Evolutionary conservation across 1,140 invertebrate genomes (phyloP), one percentile per base, ranked within the genome.

Genomic region (Caenorhabditis elegans): DNA sequence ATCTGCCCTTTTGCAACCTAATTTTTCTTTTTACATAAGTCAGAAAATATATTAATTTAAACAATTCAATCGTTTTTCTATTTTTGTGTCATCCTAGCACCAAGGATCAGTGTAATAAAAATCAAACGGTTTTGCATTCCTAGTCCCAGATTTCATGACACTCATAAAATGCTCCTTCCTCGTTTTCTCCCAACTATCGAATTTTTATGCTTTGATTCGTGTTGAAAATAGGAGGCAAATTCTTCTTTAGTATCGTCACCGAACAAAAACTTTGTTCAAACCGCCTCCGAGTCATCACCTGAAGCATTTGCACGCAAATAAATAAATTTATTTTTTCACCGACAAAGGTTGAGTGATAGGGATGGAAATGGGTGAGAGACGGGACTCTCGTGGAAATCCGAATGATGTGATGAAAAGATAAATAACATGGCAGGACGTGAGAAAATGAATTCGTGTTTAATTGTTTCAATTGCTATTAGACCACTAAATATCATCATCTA

Each of bases 341-440:
- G 60, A 13, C 34, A 70, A 70, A 39, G 60, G 60, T 70, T 70
- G 60, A 70, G 60, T 70, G 60, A 70, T 70, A 70, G 60, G 34
- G 22, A 11, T 26, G 3, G 60, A 70, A n/a, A 39, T 6, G 19
- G 60, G n/a, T 39, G 26, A 39, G 34, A 17, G n/a, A 6, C 19
- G n/a, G 34, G 22, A 31, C 26, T 13, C 28, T 8, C 24, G 49
- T n/a, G n/a, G n/a, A n/a, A 15, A 26, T 53, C 22, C 22, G n/a
- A 19, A 70, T 70, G 60, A 70, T 26, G 60, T 34, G 60, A 70
- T 70, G 34, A 70, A 39, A 70, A 70, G 60, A 70, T 70, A 34
- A 70, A 70, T 39, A 70, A 70, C 34, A 70, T 70, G 60, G 60
- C 60, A 70, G 31, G 60, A 39, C n/a, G 60, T 70, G 60, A 70